Conservation (phyloP, 2,113 vertebrate species). For the Alaudala cheleensis region DNA sequence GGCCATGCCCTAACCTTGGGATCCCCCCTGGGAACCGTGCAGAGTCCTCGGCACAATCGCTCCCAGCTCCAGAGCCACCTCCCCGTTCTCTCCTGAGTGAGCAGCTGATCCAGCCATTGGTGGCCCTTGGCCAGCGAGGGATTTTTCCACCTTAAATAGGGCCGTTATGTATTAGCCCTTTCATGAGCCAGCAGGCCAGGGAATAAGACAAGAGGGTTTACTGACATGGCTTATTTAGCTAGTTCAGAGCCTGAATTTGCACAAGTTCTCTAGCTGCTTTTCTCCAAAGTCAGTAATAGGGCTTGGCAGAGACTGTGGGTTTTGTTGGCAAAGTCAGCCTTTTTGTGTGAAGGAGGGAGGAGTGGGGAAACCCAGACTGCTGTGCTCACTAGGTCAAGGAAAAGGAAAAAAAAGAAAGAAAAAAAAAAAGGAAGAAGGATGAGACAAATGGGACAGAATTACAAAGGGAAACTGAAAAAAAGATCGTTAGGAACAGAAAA, state of each 20-base stretch:
- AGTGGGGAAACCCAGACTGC: conserved; percentile 23
- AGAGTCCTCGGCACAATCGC: fast-evolving
- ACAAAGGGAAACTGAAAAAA: neutral
- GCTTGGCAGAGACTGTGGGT: conserved; percentile 34
- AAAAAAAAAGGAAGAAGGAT: neutral
- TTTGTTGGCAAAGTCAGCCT: conserved; percentile 63
- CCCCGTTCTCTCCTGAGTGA: neutral
- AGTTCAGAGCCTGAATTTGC: conserved; percentile 47
- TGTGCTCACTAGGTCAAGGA: conserved; percentile 41
- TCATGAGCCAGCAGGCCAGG: conserved; percentile 24
- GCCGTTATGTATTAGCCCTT: conserved; percentile 34
- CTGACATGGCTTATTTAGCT: conserved; percentile 58
- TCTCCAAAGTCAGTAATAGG: conserved; percentile 50
- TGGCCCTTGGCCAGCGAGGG: conserved; percentile 26
- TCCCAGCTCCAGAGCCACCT: neutral
- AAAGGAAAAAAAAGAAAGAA: neutral
- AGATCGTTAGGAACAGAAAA: neutral
- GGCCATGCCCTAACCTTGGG: neutral
- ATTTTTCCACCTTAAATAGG: conserved; percentile 50
- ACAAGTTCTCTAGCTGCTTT: conserved; percentile 49
- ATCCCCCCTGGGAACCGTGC: neutral
- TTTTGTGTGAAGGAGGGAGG: conserved; percentile 54
- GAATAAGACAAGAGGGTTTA: conserved; percentile 49
- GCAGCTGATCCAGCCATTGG: neutral
- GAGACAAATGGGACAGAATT: conserved; percentile 3